A percentile compares a stretch with the other conserved stretches of the same genome.
These are phyloP conservation scores for Calameuta filiformis DNA, from an alignment of 2,888 invertebrate species.

Conservation along the genomic window DNA sequence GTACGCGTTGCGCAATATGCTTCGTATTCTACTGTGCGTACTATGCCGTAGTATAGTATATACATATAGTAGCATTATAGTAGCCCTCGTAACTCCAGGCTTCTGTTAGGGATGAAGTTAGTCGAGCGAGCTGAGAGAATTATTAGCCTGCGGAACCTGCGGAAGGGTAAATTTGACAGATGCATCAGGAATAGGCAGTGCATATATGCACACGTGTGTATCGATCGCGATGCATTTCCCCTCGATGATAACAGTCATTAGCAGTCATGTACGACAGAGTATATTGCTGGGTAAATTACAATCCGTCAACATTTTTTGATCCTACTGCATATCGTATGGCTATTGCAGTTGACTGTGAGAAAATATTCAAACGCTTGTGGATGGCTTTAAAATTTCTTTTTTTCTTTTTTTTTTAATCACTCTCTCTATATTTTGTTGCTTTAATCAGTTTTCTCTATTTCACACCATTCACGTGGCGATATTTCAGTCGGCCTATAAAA, in stretches of 20 bases:
- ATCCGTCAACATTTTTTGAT: no score
- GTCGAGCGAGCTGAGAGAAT: no score
- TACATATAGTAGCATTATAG: background rate
- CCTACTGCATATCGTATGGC: no score
- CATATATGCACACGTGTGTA: no score
- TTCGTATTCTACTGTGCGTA: conserved; percentile 30
- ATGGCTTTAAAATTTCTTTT: no score
- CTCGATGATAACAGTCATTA: no score
- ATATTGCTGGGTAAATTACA: no score
- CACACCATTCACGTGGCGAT: conserved; percentile 6
- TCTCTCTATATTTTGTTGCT: conserved; percentile 7
- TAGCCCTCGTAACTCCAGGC: no score
- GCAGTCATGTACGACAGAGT: no score
- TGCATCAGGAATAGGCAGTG: conserved; percentile 38
- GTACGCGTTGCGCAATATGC: conserved; percentile 41
- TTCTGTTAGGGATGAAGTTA: no score
- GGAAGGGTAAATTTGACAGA: conserved; percentile 56
- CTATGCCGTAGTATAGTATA: background rate
- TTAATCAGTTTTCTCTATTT: conserved; percentile 14
- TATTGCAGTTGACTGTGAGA: no score
- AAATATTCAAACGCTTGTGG: no score
- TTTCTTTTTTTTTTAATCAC: conserved; percentile 7
- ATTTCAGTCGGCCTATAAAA: conserved; percentile 23
- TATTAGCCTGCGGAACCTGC: conserved; percentile 25
- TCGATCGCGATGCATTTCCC: conserved; percentile 33